Evolutionary conservation across 2,113 vertebrate genomes (phyloP).

Genomic region (Boleophthalmus pectinirostris): DNA sequence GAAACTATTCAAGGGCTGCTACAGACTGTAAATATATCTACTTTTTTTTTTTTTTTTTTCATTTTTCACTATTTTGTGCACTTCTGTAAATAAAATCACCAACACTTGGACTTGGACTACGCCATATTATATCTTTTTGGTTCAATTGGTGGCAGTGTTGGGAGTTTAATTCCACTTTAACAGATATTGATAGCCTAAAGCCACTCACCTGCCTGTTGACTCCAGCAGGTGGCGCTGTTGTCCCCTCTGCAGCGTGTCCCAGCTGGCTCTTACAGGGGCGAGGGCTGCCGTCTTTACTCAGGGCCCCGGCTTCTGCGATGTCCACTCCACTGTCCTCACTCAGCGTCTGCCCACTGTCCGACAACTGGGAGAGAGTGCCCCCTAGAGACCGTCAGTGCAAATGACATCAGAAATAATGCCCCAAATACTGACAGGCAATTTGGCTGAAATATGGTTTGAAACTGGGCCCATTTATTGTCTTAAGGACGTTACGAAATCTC

Average conservation of each 20-base stretch:
- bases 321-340: slow-evolving; percentile 98
- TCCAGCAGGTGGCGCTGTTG: slow-evolving; percentile 22
- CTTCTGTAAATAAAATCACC: no score
- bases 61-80: no score
- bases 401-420: neutral
- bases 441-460: neutral
- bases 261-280: slow-evolving; percentile 75
- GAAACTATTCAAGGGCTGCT: no score
- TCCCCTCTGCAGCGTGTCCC: slow-evolving; percentile 40
- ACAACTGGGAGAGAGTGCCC: slow-evolving; percentile 91
- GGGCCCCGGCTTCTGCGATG: slow-evolving; percentile 84
- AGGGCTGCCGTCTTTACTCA: slow-evolving; percentile 81
- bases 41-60: no score
- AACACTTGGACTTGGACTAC: no score
- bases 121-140: no score
- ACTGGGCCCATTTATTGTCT: neutral
- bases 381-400: slow-evolving; percentile 67
- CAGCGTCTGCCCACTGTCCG: slow-evolving; percentile 94
- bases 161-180: no score
- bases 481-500: neutral
- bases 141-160: no score
- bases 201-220: slow-evolving; percentile 81
- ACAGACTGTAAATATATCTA: no score
- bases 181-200: no score
- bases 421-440: neutral